Percentiles rank a stretch among this genome's conserved stretches.
phyloP scores from a whole-genome alignment of 2,797 vertebrate genomes.

The Leptoclinus maculatus region DNA sequence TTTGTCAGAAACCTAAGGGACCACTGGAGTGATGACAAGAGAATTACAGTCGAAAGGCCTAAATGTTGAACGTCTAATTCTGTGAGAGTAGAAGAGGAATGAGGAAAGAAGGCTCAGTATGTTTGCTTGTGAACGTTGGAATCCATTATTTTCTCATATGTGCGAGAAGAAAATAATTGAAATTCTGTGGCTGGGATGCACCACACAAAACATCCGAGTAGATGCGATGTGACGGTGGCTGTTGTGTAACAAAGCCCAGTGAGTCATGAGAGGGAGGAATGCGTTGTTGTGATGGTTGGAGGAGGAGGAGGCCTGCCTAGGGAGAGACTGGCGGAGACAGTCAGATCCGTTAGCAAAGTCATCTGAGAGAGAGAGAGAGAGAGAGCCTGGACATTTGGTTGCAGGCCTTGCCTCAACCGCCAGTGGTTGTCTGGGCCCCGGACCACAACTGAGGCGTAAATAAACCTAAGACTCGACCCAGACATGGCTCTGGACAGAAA shows the following conservation, averaged over 20 bases:
- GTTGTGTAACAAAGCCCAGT: slow-evolving; percentile 78
- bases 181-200: slow-evolving; percentile 33
- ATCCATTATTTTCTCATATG: slow-evolving; percentile 48
- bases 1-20: slow-evolving; percentile 70
- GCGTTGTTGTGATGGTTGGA: slow-evolving; percentile 65
- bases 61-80: slow-evolving; percentile 44
- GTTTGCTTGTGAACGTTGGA: slow-evolving; percentile 29
- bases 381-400: slow-evolving; percentile 63
- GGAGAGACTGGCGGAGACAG: slow-evolving; percentile 60
- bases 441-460: slow-evolving; percentile 58
- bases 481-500: slow-evolving; percentile 42
- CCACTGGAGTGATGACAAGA: slow-evolving; percentile 57
- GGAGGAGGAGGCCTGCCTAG: slow-evolving; percentile 51
- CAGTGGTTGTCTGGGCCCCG: slow-evolving; percentile 57
- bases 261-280: slow-evolving; percentile 76
- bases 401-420: slow-evolving; percentile 51
- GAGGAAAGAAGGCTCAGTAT: slow-evolving; percentile 12
- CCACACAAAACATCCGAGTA: slow-evolving; percentile 39
- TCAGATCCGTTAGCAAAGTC: slow-evolving; percentile 68
- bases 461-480: slow-evolving; percentile 50
- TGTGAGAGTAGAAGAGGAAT: slow-evolving; percentile 17
- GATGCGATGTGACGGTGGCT: slow-evolving; percentile 68
- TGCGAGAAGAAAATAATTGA: slow-evolving; percentile 56
- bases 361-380: slow-evolving; percentile 54
- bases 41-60: slow-evolving; percentile 57